Evolutionary conservation across 2,113 vertebrate genomes (phyloP).

Genomic region (Lota lota): DNA sequence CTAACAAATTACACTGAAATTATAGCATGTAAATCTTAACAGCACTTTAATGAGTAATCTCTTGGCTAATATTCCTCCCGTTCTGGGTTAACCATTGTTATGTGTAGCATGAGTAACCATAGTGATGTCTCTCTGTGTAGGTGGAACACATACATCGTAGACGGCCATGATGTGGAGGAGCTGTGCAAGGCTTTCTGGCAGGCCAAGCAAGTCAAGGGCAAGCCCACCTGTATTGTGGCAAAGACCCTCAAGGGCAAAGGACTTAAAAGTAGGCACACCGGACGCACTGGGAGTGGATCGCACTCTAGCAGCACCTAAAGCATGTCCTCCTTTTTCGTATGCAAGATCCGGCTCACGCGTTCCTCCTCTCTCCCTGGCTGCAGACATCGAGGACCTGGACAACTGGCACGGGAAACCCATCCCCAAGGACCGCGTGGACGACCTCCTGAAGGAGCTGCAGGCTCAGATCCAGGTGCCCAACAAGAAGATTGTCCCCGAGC

Average conservation of each 20-base stretch:
- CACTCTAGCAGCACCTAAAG: not conserved
- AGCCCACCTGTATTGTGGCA: slow-evolving; percentile 84
- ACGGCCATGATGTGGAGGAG: slow-evolving; percentile 81
- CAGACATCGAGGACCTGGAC: slow-evolving; percentile 81
- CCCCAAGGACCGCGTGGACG: slow-evolving; percentile 76
- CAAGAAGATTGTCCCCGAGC: slow-evolving; percentile 61
- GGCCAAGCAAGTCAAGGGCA: slow-evolving; percentile 76
- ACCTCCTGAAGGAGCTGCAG: slow-evolving; percentile 72
- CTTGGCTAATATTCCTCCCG: not conserved
- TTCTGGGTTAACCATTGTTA: slow-evolving; percentile 9
- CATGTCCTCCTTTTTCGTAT: too few relatives aligned
- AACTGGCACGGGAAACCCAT: slow-evolving; percentile 87
- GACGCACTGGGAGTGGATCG: not conserved
- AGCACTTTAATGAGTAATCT: too few relatives aligned
- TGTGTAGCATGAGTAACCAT: not conserved
- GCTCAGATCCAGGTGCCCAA: slow-evolving; percentile 75
- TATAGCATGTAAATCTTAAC: too few relatives aligned
- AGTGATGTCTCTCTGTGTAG: slow-evolving; percentile 48
- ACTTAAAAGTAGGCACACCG: slow-evolving; percentile 71
- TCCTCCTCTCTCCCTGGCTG: not conserved
- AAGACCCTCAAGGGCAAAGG: slow-evolving; percentile 86
- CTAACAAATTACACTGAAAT: too few relatives aligned
- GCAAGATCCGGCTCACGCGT: too few relatives aligned
- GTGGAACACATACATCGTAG: slow-evolving; percentile 85
- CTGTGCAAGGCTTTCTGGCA: slow-evolving; percentile 81